Evolutionary conservation across 1,140 invertebrate species (phyloP).

Genomic region (Hyposmocoma kahamanoa): DNA sequence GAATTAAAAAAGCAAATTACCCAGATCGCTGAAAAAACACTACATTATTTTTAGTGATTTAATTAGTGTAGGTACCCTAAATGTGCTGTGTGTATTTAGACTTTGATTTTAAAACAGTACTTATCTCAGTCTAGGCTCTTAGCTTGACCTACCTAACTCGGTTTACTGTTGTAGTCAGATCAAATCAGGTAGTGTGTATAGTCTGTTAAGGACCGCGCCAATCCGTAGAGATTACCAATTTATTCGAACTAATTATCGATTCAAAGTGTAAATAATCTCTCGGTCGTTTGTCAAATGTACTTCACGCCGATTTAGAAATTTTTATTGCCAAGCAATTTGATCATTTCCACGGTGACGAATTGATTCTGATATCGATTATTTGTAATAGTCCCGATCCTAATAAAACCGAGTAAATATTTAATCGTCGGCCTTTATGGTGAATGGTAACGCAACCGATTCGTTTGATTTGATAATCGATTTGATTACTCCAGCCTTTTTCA

Average conservation of each 20-base stretch:
- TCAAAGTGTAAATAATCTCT: constrained; percentile 36
- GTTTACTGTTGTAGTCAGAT: too few relatives aligned
- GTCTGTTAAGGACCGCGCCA: too few relatives aligned
- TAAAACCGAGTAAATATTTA: constrained; percentile 67
- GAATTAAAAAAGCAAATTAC: too few relatives aligned
- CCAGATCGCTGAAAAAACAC: too few relatives aligned
- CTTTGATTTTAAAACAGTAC: too few relatives aligned
- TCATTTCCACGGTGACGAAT: constrained; percentile 58
- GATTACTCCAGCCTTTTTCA: too few relatives aligned
- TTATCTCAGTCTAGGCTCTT: too few relatives aligned
- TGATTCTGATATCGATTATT: constrained; percentile 41
- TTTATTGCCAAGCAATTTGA: constrained; percentile 51
- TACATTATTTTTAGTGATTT: too few relatives aligned
- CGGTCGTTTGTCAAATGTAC: constrained; percentile 56
- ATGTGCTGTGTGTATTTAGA: too few relatives aligned
- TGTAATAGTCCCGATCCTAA: constrained; percentile 46
- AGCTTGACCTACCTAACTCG: too few relatives aligned
- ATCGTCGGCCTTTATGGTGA: constrained; percentile 58
- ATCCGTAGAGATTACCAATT: constrained; percentile 43
- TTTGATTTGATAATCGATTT: constrained; percentile 51
- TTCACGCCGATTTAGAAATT: constrained; percentile 53
- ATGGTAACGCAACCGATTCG: constrained; percentile 58
- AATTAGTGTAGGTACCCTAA: too few relatives aligned
- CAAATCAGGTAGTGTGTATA: too few relatives aligned
- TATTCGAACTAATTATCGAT: constrained; percentile 51